Base-by-base conservation (phyloP, 2,888 invertebrate genomes). In the Dorcus parallelipipedus region DNA sequence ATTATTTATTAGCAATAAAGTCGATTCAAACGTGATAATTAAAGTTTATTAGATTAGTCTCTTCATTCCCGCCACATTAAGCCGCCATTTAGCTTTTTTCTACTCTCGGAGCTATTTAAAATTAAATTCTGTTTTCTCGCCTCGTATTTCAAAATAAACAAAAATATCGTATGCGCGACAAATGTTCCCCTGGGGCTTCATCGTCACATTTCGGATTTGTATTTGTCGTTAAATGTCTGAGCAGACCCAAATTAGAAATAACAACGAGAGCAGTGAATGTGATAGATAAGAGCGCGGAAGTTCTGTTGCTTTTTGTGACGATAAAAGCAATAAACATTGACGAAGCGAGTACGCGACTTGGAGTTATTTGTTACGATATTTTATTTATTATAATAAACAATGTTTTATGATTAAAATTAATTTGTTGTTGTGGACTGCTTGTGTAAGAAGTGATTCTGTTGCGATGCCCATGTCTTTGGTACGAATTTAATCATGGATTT, bases 401-500 rank as follows among this genome's bases (percentile, higher is more conserved):
- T 10, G 10, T 42, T 10, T 42, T 14, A 42, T 7, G 9, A 14
- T 42, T 10, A 42, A 14, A 42, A 42, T 42, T 42, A 6, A 14
- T 7, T 42, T 8, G 42, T 17, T 14, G 41, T 41, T 14, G 1
- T 41, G 10, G 17, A 4, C 6, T 42, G 10, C 42, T 42, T 5
- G 42, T 7, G 42, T 6, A 42, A 14, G 4, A 14, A 17, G 17
- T 14, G 42, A 33, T 6, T 33, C 26, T 33, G 26, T 1, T 33
- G 6, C 3, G 26, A 3, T 33, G 6, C 9, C 5, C 7, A 10
- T 42, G 42, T 4, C 14, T 42, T 4, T 7, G 42, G 3, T 33
- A 5, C 6, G 26, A 33, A 33, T 33, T 33, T 47, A 10, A 39
- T 33, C 47, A 55, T 55, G 55, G 55, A 48, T 9, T 33, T 55